phyloP scores from a whole-genome alignment of 2,797 vertebrate genomes.

The Mareca strepera region DNA sequence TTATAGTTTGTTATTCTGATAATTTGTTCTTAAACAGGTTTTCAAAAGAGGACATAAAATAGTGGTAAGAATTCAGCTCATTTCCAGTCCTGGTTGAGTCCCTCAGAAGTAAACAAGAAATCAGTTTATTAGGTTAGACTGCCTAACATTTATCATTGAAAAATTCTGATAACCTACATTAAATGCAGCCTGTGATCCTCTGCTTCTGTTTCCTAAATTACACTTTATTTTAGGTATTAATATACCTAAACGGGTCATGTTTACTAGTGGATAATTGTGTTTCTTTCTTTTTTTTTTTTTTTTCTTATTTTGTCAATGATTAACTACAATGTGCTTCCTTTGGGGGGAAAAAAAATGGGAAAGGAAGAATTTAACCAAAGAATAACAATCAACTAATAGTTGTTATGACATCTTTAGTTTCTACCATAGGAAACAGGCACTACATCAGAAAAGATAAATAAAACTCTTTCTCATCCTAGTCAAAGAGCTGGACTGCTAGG shows the following conservation, averaged over 20 bases:
- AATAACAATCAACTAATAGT: not conserved
- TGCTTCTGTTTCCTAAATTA: not conserved
- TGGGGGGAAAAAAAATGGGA: not conserved
- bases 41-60: not conserved
- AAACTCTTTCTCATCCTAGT: not conserved
- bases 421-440: not conserved
- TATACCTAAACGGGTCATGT: not conserved
- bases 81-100: conserved; percentile 44
- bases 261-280: not conserved
- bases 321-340: not conserved
- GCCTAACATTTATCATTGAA: not conserved
- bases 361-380: not conserved
- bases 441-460: not conserved
- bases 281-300: not conserved
- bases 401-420: not conserved
- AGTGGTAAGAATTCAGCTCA: conserved; percentile 43
- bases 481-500: not conserved
- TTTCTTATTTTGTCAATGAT: no score
- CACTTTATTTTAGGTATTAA: not conserved
- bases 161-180: not conserved
- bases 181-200: accelerated
- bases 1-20: conserved; percentile 36
- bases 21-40: conserved; percentile 53
- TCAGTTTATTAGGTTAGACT: not conserved
- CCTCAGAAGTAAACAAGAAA: conserved; percentile 5